Conservation (phyloP, 2,888 invertebrate genomes). For the Amphipyra tragopoginis region DNA sequence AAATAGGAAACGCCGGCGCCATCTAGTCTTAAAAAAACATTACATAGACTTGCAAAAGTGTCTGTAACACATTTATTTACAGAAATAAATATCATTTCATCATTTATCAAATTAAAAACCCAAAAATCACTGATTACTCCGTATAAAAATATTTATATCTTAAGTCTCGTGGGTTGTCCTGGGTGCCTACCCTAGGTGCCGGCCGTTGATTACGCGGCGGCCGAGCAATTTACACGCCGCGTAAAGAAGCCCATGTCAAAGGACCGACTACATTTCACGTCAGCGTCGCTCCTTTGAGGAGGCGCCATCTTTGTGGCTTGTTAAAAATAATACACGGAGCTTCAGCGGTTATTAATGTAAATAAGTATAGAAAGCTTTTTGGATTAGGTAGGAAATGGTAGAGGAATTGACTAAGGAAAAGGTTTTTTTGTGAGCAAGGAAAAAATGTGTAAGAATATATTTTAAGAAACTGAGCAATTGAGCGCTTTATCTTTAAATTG, state of each 20-base stretch:
- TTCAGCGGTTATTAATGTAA: slow-evolving; percentile 26
- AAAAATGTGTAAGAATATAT: too few relatives aligned
- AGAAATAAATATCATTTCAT: too few relatives aligned
- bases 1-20: too few relatives aligned
- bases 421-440: too few relatives aligned
- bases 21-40: too few relatives aligned
- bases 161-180: not conserved
- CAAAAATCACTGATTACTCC: not conserved
- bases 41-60: too few relatives aligned
- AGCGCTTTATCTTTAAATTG: too few relatives aligned
- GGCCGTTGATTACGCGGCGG: slow-evolving; percentile 45
- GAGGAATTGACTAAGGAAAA: too few relatives aligned
- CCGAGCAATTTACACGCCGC: slow-evolving; percentile 48
- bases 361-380: slow-evolving; percentile 10
- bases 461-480: too few relatives aligned
- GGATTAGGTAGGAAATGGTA: not conserved
- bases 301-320: slow-evolving; percentile 37
- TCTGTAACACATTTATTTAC: too few relatives aligned
- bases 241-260: slow-evolving; percentile 53
- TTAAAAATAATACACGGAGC: slow-evolving; percentile 50
- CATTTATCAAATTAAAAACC: too few relatives aligned
- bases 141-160: not conserved
- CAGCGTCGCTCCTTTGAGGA: slow-evolving; percentile 44
- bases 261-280: slow-evolving; percentile 37
- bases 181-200: slow-evolving; percentile 35